Evolutionary conservation across 2,113 vertebrate genomes (phyloP), one percentile per base, ranked within the genome.

Genomic region (Tychaedon coryphoeus): DNA sequence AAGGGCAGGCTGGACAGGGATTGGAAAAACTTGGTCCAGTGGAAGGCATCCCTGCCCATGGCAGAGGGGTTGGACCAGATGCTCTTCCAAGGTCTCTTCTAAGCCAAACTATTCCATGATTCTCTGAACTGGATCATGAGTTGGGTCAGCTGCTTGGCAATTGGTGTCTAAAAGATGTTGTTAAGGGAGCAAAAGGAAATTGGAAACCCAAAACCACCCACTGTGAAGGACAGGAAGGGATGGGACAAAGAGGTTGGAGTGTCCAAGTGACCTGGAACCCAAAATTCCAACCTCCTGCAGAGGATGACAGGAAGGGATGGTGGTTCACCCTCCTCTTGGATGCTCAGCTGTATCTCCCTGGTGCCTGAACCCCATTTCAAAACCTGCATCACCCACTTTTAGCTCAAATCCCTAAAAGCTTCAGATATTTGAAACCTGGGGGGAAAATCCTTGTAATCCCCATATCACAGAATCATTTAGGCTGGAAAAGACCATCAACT

Each of bases 91-190:
- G 15, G 36, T 28, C 36, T 10, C 36, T 36, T 43, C 60, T 48
- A 28, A 73, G 14, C 10, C 51, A 51, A 73, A 43, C 8, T 19
- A 66, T 58, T 73, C 58, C 51, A 24, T 6, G 51, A 38, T 38
- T 66, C 36, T 26, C 22, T 19, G 18, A 57, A 57, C 14, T 28
- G 50, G 42, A 16, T 5, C 31, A 33, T 6, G 31, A 50, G 31
- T 2, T 80, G 58, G 42, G 13, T 53, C 10, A 43, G 26, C 33
- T 1, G 0, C 12, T 12, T 10, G 4, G 38, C 33, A 38, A 10
- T 1, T 12, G 33, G 16, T 19, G 15, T 9, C 34, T 22, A 28
- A 50, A 50, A 57, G 16, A 31, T 4, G 29, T 7, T 22, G 50
- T 34, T 15, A 40, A 33, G 26, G 26, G 43, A 23, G 26, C 6